Evolutionary conservation across 37 sponge, comb jelly and placozoan species (phyloP).

Genomic region (Agelas oroides): DNA sequence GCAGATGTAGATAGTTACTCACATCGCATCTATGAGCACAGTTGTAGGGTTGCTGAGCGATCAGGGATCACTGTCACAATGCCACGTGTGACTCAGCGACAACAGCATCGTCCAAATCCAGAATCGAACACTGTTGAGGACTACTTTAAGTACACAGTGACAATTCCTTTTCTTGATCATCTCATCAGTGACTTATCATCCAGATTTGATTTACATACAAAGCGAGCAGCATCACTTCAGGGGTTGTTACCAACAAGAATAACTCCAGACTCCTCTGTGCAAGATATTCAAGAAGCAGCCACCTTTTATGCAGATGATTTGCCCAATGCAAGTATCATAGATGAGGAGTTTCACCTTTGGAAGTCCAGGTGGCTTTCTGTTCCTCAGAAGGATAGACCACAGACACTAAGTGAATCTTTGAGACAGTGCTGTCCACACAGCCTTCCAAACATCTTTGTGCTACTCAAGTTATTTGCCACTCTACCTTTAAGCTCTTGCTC

Average conservation of each 20-base stretch:
- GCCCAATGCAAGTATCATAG: constrained; percentile 33
- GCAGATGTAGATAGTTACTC: constrained; percentile 46
- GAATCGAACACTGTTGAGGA: constrained; percentile 29
- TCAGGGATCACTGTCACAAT: constrained; percentile 33
- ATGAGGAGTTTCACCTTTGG: constrained; percentile 48
- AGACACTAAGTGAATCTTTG: constrained; percentile 36
- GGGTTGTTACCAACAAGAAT: constrained; percentile 46
- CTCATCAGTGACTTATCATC: constrained; percentile 39
- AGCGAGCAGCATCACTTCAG: constrained; percentile 44
- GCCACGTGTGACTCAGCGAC: constrained; percentile 43
- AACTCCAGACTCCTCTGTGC: constrained; percentile 15
- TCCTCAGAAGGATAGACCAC: constrained; percentile 27
- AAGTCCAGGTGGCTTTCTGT: constrained; percentile 38
- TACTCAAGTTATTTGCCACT: constrained; percentile 62
- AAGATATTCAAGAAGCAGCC: constrained; percentile 36
- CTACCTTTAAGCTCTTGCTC: constrained; percentile 58
- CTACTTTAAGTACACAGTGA: constrained; percentile 42
- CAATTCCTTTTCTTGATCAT: constrained; percentile 74
- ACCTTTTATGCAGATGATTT: constrained; percentile 46
- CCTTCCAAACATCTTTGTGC: constrained; percentile 60
- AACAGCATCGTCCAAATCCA: constrained; percentile 60
- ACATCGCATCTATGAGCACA: constrained; percentile 51
- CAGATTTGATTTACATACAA: constrained; percentile 47
- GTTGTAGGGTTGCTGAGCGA: constrained; percentile 48
- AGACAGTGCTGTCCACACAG: constrained; percentile 42